Base-by-base conservation (phyloP, 2,797 vertebrate species). In the Ceyx erithaca region DNA sequence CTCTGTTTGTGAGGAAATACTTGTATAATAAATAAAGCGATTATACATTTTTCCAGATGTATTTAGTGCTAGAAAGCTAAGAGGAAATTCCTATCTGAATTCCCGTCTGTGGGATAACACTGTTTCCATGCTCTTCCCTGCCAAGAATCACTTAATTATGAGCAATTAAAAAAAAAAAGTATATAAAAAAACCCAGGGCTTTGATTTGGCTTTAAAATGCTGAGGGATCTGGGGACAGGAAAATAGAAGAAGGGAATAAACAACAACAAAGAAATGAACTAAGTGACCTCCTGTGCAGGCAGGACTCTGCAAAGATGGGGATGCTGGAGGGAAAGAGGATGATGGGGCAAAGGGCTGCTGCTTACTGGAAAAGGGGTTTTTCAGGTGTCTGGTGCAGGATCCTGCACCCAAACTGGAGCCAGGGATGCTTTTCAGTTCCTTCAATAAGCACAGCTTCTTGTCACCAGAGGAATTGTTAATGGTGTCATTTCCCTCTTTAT, bases 21-120 rank as follows among this genome's bases (percentile, higher is more conserved):
- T 77, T 58, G 55, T 79, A 26, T 5, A 55, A 75, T 76, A 88
- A 89, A 89, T 68, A 79, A 82, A 92, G 69, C 3, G 37, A 80
- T 85, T 40, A 4, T 19, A 33, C 2, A 0, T 62, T 83, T 89
- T 89, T 75, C 90, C 89, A 85, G 91, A 66, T 85, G 80, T 12
- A 25, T 87, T 79, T 79, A 33, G 80, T 82, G 63, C 76, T 46
- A 43, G 62, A 62, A 89, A 72, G 58, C 49, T 35, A 49, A 95
- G 83, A 91, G 93, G 94, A 94, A 95, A 95, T 94, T 94, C 85
- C 80, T 91, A 84, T 78, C 90, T 94, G 94, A 84, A 93, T 92
- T 90, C 83, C 90, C 78, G 45, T 14, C 73, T 63, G 92, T 86
- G 80, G 88, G 88, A 92, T 92, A 94, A 76, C 0, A 2, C 67